phyloP scores from a whole-genome alignment of 2,113 vertebrate genomes.

The Nanorana parkeri region DNA sequence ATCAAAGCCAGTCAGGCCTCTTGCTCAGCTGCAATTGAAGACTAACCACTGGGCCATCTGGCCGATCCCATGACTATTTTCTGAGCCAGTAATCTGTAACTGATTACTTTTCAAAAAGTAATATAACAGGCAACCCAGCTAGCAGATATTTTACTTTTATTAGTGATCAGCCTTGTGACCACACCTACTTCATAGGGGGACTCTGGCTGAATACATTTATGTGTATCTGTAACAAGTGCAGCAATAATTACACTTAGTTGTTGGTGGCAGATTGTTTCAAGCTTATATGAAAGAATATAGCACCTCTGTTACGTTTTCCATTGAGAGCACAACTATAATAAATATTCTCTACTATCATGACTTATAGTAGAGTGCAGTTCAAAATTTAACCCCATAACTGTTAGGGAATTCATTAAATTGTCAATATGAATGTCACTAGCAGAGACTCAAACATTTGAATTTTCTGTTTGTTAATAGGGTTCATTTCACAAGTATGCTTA shows the following conservation, averaged over 20 bases:
- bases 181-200: slow-evolving; percentile 16
- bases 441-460: background rate
- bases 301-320: slow-evolving; percentile 3
- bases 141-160: slow-evolving; percentile 55
- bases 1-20: slow-evolving; percentile 57
- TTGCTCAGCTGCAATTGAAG: slow-evolving; percentile 55
- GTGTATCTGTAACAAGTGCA: slow-evolving; percentile 7
- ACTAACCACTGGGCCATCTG: slow-evolving; percentile 58
- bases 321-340: background rate
- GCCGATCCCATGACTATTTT: slow-evolving; percentile 56
- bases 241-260: background rate
- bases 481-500: background rate
- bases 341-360: background rate
- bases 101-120: slow-evolving; percentile 57
- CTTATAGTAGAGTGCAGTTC: background rate
- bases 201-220: slow-evolving; percentile 22
- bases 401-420: background rate
- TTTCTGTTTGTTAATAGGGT: background rate
- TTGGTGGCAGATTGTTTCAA: slow-evolving; percentile 22
- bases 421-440: too few species aligned
- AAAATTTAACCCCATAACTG: background rate
- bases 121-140: slow-evolving; percentile 48
- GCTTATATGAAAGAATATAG: background rate
- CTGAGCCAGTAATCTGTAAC: slow-evolving; percentile 59
- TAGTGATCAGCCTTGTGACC: slow-evolving; percentile 36